Evolutionary conservation across 2,113 vertebrate genomes (phyloP).

Genomic region (Tauraco erythrolophus): DNA sequence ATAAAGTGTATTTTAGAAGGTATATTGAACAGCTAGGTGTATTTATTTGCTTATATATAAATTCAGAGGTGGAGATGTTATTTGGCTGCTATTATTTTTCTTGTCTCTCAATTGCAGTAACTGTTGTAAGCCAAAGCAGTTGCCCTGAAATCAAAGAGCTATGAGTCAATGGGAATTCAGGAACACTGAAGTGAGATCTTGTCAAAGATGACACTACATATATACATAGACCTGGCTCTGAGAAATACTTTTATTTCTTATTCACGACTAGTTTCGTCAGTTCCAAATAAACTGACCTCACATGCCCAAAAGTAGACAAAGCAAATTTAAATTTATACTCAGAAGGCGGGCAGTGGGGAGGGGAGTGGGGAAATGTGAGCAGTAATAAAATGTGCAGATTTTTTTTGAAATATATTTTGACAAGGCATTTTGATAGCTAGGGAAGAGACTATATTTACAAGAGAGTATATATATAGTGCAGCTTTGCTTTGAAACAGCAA

Average conservation of each 20-base stretch:
- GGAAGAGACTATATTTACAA: neutral
- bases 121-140: neutral
- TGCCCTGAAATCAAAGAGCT: neutral
- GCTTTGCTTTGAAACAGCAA: neutral
- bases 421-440: neutral
- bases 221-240: neutral
- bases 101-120: neutral
- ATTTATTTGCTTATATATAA: neutral
- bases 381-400: neutral
- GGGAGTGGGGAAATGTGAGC: accelerated
- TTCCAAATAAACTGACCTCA: neutral
- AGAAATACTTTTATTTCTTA: neutral
- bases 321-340: neutral
- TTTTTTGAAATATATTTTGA: neutral
- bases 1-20: neutral
- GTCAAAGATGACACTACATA: neutral
- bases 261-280: neutral
- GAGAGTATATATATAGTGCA: neutral
- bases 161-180: neutral
- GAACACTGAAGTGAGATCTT: neutral
- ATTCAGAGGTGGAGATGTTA: neutral
- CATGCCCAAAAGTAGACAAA: neutral
- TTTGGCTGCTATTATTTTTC: neutral
- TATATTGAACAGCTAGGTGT: neutral
- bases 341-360: accelerated